Base-by-base conservation (phyloP, 2,113 vertebrate genomes). In the Baryphthengus martii region DNA sequence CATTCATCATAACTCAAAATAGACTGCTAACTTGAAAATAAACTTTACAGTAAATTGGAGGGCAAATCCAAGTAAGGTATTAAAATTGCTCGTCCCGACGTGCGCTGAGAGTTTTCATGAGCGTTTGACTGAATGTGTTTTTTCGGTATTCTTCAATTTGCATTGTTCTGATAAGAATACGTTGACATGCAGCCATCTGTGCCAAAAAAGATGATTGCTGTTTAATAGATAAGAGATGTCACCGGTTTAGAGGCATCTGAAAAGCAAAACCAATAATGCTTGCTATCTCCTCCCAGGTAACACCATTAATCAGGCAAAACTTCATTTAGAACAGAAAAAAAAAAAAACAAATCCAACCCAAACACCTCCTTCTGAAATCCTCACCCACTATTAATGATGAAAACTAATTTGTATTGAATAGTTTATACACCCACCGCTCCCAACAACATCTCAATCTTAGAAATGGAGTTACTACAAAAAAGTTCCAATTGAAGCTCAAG, bases 1-100 rank as follows among this genome's bases (percentile, higher is more conserved):
- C 93, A 97, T 97, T 96, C 82, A 97, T 98, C 96, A 97, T 78
- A 67, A 84, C 91, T 97, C 75, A 96, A 95, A 96, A 95, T 75
- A 93, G 76, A 77, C 66, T 93, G 78, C 80, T 74, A 89, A 49
- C 76, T 95, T 97, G 50, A 95, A 90, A 94, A 95, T 91, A 40
- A 83, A 65, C 85, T 97, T 95, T 55, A 53, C 82, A 89, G 90
- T 71, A 75, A 97, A 96, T 88, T 83, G 88, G 91, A 93, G 95
- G 90, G 44, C 73, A 70, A 91, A 90, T 59, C 58, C 70, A 85
- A 74, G 81, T 55, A 35, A 66, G 42, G 86, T 33, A 66, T 85
- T 92, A 66, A 9, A 89, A 52, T 87, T 90, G 42, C 2, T 65
- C 44, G 25, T 68, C 72, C 67, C 47, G 15, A 2, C 2, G 6